phyloP scores from a whole-genome alignment of 1,140 invertebrate species.

The Hylyphantes graminicola region DNA sequence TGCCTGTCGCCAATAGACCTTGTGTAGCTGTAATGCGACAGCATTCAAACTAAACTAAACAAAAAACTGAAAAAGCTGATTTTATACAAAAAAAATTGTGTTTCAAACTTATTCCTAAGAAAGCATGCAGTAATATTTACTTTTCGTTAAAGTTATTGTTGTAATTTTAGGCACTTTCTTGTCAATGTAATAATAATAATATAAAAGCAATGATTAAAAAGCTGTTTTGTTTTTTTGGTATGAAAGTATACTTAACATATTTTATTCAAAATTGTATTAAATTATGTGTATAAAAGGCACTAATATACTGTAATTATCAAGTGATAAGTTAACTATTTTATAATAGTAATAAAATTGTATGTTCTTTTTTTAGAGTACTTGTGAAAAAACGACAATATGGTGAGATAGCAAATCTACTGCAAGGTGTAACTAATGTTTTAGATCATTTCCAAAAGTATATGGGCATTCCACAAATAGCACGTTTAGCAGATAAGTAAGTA shows the following conservation, averaged over 20 bases:
- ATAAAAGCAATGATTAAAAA: no score
- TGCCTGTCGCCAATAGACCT: no score
- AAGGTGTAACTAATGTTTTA: conserved; percentile 96
- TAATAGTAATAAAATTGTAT: neutral
- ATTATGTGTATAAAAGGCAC: neutral
- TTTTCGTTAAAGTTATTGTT: no score
- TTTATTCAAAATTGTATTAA: neutral
- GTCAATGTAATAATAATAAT: no score
- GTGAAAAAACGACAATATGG: conserved; percentile 81
- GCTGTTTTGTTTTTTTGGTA: neutral
- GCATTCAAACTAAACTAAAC: no score
- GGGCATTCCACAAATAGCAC: conserved; percentile 87
- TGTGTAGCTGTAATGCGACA: no score
- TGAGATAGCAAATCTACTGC: conserved; percentile 93
- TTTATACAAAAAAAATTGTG: no score
- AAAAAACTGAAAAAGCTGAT: no score
- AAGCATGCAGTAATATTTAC: no score
- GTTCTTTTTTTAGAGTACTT: conserved; percentile 22
- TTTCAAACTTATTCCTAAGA: no score
- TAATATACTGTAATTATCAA: no score
- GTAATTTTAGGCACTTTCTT: no score
- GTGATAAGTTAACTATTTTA: neutral
- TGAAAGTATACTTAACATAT: neutral
- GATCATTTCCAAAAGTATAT: conserved; percentile 86
- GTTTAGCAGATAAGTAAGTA: conserved; percentile 79